Evolutionary conservation across 2,888 invertebrate species (phyloP).

Genomic region (Drosophila prolongata): DNA sequence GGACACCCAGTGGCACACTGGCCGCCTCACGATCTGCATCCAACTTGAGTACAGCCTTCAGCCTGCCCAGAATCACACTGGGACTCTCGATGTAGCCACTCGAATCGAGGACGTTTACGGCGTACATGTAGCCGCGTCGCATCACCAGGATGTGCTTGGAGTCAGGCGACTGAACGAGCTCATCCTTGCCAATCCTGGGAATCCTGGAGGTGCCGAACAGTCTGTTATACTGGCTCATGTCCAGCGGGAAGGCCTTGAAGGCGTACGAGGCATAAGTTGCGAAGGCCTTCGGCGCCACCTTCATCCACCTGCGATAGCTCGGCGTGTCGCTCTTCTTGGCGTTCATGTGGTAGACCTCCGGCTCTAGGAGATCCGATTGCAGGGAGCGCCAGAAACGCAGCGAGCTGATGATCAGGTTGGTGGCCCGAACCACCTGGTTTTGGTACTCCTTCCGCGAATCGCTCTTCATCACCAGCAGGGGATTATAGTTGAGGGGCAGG

Average conservation of each 20-base stretch:
- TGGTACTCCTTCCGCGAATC: constrained; percentile 91
- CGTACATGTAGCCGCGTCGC: constrained; percentile 94
- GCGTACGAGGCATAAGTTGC: constrained; percentile 91
- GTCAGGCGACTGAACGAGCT: constrained; percentile 88
- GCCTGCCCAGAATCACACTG: constrained; percentile 88
- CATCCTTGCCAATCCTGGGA: constrained; percentile 92
- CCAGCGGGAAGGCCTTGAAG: constrained; percentile 96
- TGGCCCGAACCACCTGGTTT: constrained; percentile 91
- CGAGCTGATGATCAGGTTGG: constrained; percentile 93
- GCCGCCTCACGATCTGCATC: constrained; percentile 83
- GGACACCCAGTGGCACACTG: constrained; percentile 90
- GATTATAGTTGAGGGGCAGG: constrained; percentile 97
- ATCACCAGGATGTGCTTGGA: constrained; percentile 94
- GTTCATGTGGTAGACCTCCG: constrained; percentile 97
- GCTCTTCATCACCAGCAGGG: constrained; percentile 92
- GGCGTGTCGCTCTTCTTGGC: constrained; percentile 94
- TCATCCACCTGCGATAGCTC: constrained; percentile 90
- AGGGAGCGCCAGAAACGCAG: constrained; percentile 94
- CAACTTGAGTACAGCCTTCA: constrained; percentile 90
- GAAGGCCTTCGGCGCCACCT: constrained; percentile 90
- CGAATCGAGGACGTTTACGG: constrained; percentile 93
- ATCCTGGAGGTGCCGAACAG: constrained; percentile 96
- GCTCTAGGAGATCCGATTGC: constrained; percentile 90
- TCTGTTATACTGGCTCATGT: constrained; percentile 97
- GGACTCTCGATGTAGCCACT: constrained; percentile 85